A percentile compares a stretch with the other conserved stretches of the same genome.
Evolutionary conservation across 2,113 vertebrate genomes (phyloP).

Genomic region (Kryptolebias marmoratus): DNA sequence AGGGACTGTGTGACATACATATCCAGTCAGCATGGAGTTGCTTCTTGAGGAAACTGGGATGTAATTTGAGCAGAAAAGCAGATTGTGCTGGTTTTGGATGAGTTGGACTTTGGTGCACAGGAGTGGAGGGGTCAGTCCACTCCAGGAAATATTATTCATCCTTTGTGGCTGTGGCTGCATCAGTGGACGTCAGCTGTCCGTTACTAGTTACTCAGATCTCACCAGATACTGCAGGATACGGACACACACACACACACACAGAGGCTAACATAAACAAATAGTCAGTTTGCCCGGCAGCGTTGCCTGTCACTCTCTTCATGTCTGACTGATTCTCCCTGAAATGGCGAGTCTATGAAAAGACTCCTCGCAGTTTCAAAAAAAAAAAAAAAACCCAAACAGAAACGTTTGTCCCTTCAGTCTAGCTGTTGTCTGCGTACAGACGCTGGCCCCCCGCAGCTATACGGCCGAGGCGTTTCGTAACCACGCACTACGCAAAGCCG

Average conservation of each 20-base stretch:
- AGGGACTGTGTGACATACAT: no score
- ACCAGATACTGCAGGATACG: neutral
- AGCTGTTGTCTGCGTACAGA: conserved; percentile 59
- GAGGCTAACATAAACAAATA: conserved; percentile 33
- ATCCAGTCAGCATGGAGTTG: no score
- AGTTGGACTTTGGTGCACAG: no score
- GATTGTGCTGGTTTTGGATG: no score
- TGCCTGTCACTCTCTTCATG: conserved; percentile 45
- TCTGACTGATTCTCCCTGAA: conserved; percentile 34
- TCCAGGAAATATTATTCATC: neutral
- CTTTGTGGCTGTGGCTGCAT: conserved; percentile 1
- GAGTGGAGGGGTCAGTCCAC: no score
- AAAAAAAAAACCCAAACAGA: conserved; percentile 8
- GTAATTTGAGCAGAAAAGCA: no score
- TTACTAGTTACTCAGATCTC: conserved; percentile 8
- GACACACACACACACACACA: neutral
- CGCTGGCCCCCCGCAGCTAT: conserved; percentile 53
- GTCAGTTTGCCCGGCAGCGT: conserved; percentile 36
- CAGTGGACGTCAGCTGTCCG: conserved; percentile 10
- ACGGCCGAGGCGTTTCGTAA: conserved; percentile 40
- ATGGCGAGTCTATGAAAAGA: conserved; percentile 34
- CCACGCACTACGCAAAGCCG: conserved; percentile 11
- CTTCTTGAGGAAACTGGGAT: no score
- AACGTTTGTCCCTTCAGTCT: conserved; percentile 44
- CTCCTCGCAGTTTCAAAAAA: conserved; percentile 12